Conservation (phyloP, 2,113 vertebrate species). For the Hydrochoerus hydrochaeris region DNA sequence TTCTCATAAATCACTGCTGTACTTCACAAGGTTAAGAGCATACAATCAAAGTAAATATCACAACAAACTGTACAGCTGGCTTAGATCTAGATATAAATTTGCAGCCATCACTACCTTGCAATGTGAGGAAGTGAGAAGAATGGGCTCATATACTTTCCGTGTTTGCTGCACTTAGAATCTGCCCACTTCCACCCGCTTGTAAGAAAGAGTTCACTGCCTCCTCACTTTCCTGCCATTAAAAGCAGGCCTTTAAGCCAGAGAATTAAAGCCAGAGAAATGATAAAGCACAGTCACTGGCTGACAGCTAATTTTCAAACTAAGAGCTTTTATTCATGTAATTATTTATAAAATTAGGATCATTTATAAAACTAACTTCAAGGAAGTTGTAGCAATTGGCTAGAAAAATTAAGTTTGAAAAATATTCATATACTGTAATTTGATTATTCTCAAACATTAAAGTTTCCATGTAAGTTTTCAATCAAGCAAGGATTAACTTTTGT, state of each 20-base stretch:
- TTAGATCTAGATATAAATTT: background rate
- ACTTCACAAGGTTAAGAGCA: background rate
- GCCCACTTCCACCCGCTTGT: background rate
- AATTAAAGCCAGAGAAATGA: slow-evolving; percentile 5
- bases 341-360: slow-evolving; percentile 24
- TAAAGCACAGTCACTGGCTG: background rate
- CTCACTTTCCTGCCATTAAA: background rate
- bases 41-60: slow-evolving; percentile 1
- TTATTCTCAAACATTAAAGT: background rate
- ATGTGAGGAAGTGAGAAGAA: background rate
- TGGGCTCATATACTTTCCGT: background rate
- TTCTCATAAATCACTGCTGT: background rate
- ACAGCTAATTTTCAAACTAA: slow-evolving; percentile 26
- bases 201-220: background rate
- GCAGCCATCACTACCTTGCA: background rate
- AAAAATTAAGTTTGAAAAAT: slow-evolving; percentile 43
- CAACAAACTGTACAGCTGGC: background rate
- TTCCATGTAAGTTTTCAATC: slow-evolving; percentile 10
- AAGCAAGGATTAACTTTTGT: background rate
- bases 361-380: slow-evolving; percentile 36
- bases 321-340: background rate
- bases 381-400: background rate
- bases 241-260: background rate
- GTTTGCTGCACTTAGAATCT: background rate
- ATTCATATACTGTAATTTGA: background rate